These are phyloP conservation scores for Ptychodera flava DNA, from an alignment of 35 echinoderm and acorn worm genomes.

Conservation along the genomic window DNA sequence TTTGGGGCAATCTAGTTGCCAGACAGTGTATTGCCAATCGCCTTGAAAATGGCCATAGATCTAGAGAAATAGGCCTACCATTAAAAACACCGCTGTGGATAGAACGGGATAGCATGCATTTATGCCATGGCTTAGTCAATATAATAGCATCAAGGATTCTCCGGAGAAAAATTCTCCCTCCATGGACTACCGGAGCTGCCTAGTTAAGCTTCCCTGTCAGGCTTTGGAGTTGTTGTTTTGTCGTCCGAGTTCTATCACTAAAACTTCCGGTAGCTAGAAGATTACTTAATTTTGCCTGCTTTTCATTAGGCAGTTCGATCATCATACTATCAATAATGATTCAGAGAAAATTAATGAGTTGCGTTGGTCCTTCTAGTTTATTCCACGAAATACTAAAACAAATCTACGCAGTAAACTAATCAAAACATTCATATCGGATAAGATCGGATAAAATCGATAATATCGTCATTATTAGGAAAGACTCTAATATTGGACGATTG, in stretches of 20 bases:
- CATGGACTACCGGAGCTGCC: not conserved
- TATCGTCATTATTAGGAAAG: no score
- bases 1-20: not conserved
- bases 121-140: not conserved
- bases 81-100: not conserved
- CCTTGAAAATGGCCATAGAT: not conserved
- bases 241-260: not conserved
- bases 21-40: not conserved
- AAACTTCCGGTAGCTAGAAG: not conserved
- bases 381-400: no score
- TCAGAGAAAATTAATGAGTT: no score
- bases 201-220: not conserved
- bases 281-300: not conserved
- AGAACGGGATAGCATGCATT: not conserved
- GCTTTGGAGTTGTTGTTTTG: not conserved
- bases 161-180: not conserved
- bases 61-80: not conserved
- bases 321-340: no score
- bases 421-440: no score
- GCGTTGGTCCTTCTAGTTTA: no score
- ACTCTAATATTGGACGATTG: no score
- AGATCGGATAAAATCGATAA: no score
- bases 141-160: not conserved
- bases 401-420: no score
- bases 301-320: not conserved